Base-by-base conservation (phyloP, 1,140 invertebrate species). In the Diachasmimorpha longicaudata region DNA sequence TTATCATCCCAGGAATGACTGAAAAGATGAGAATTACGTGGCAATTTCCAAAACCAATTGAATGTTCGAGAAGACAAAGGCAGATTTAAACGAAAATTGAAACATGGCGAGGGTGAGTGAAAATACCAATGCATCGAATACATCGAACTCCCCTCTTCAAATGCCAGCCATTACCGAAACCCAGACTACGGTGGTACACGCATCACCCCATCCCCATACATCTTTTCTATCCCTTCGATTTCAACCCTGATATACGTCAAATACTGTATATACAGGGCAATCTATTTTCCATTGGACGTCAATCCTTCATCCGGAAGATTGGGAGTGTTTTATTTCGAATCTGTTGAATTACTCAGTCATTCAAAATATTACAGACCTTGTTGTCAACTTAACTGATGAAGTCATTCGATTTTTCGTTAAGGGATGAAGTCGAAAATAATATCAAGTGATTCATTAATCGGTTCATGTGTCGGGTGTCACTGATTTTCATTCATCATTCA, bases 181-280 rank as follows among this genome's bases (percentile, higher is more conserved):
- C 58, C 58, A 63, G 58, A 63, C 19, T 23, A 21, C 23, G 23
- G 21, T 63, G 58, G 5, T 19, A 19, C 23, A 63, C 58, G 11
- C 58, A 13, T 63, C 58, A n/a, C 58, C 58, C 58, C 58, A 63
- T 25, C 58, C 19, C 23, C 19, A 14, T 25, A 63, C 58, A 63
- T 63, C 58, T 63, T 63, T 63, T 63, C 58, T 63, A 63, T 63
- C 58, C 58, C 58, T 63, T 63, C 58, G 58, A 63, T 63, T 63
- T 25, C 58, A 25, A 19, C 19, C 58, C 58, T 63, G 58, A 63
- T 63, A 63, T 63, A 23, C 58, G 23, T 63, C 58, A 63, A 63
- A 63, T 63, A 63, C 58, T 63, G 19, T 25, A 31, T 23, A 63
- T 25, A 63, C 21, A 63, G 58, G 23, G 58, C 58, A 63, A 63